A percentile compares a stretch with the other conserved stretches of the same genome.
Evolutionary conservation across 64 coral and sea anemone species (phyloP).

Genomic region (Stichodactyla mertensii): DNA sequence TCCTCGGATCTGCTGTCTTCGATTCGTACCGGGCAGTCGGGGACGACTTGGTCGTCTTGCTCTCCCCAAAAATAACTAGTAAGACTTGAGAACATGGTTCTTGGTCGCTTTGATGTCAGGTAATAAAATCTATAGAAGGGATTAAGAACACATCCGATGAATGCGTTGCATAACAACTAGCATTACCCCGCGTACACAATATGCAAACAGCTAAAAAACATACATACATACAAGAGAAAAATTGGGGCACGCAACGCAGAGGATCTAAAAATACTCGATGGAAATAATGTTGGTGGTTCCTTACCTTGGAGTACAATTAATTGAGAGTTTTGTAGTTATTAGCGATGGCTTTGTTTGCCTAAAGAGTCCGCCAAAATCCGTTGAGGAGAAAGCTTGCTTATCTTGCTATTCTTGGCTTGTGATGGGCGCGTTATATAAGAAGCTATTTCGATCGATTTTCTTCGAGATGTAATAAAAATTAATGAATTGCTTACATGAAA

Average conservation of each 20-base stretch:
- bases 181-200: background rate
- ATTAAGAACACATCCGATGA: conserved; percentile 9
- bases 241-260: background rate
- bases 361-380: conserved; percentile 59
- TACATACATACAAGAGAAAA: background rate
- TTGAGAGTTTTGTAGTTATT: background rate
- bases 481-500: conserved; percentile 7
- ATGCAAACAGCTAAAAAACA: conserved; percentile 7
- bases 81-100: conserved; percentile 73
- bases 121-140: background rate
- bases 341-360: background rate
- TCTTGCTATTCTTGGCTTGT: conserved; percentile 19
- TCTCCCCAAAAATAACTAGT: conserved; percentile 90
- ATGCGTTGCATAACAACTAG: background rate
- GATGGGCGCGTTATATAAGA: conserved; percentile 17
- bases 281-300: background rate
- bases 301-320: background rate
- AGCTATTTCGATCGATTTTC: conserved; percentile 25
- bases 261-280: background rate
- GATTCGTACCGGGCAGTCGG: conserved; percentile 54
- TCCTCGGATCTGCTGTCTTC: conserved; percentile 73
- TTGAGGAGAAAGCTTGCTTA: conserved; percentile 22
- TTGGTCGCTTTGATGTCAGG: background rate
- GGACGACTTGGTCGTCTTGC: conserved; percentile 78
- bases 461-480: conserved; percentile 24